Evolutionary conservation across 37 sponge, comb jelly and placozoan species (phyloP).

Genomic region (Cladorhizidae sp.): DNA sequence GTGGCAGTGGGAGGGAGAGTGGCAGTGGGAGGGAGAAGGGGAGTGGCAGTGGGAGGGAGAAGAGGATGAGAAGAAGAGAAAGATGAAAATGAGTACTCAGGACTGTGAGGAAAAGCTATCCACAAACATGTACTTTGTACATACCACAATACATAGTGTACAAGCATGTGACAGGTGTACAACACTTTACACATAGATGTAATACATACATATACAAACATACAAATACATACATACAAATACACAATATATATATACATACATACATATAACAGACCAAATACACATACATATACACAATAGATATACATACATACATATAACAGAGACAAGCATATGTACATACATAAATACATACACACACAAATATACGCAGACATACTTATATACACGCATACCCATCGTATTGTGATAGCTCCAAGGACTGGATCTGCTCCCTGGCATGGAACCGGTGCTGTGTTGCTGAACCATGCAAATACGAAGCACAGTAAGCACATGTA

Average conservation of each 20-base stretch:
- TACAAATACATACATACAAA: constrained; percentile 1
- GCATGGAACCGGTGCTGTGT: constrained; percentile 69
- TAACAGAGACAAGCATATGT: neutral
- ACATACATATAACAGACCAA: no score
- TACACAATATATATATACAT: neutral
- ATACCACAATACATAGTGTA: neutral
- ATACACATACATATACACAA: constrained; percentile 7
- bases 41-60: no score
- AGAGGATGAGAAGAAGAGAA: no score
- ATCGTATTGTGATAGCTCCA: constrained; percentile 66
- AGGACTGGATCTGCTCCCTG: constrained; percentile 48
- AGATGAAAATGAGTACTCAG: neutral
- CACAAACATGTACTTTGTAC: neutral
- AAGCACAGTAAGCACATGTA: neutral
- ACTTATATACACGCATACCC: constrained; percentile 60
- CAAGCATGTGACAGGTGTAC: no score
- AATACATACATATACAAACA: neutral
- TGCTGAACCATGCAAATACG: constrained; percentile 28
- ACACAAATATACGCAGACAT: no score
- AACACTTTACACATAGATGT: no score
- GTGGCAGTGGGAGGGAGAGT: neutral
- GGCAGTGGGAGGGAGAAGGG: neutral
- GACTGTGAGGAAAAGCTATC: no score
- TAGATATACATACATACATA: neutral
- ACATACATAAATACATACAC: neutral